phyloP scores from a whole-genome alignment of 2,113 vertebrate genomes.

The Daboia siamensis region DNA sequence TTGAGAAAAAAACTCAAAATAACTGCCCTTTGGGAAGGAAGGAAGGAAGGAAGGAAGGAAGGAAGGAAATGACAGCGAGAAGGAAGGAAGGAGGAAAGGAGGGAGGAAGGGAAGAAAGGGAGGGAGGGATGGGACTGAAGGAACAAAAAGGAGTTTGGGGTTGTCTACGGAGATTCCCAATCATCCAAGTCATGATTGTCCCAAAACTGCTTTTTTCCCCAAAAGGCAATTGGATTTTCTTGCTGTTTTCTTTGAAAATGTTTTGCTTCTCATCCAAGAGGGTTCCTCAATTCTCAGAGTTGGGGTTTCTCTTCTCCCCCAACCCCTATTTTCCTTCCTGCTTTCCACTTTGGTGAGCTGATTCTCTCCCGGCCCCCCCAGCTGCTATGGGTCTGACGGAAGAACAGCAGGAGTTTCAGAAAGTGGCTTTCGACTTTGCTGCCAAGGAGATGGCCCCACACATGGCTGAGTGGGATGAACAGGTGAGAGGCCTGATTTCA shows the following conservation, averaged over 20 bases:
- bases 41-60: no score
- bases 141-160: background rate
- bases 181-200: background rate
- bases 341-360: fast-evolving
- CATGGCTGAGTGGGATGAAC: constrained; percentile 95
- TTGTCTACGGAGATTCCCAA: background rate
- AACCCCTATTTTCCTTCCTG: background rate
- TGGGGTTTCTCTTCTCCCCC: background rate
- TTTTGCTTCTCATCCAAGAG: background rate
- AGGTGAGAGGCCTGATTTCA: constrained; percentile 67
- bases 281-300: background rate
- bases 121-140: background rate
- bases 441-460: constrained; percentile 91
- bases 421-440: constrained; percentile 94
- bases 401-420: constrained; percentile 96
- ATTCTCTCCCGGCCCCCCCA: constrained; percentile 46
- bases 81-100: no score
- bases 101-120: no score
- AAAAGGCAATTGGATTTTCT: background rate
- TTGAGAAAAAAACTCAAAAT: background rate
- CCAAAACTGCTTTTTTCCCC: background rate
- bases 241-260: background rate
- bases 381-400: constrained; percentile 86
- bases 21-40: background rate
- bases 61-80: no score